A percentile compares a stretch with the other conserved stretches of the same genome.
Evolutionary conservation across 2,113 vertebrate species (phyloP).

Genomic region (Taurulus bubalis): DNA sequence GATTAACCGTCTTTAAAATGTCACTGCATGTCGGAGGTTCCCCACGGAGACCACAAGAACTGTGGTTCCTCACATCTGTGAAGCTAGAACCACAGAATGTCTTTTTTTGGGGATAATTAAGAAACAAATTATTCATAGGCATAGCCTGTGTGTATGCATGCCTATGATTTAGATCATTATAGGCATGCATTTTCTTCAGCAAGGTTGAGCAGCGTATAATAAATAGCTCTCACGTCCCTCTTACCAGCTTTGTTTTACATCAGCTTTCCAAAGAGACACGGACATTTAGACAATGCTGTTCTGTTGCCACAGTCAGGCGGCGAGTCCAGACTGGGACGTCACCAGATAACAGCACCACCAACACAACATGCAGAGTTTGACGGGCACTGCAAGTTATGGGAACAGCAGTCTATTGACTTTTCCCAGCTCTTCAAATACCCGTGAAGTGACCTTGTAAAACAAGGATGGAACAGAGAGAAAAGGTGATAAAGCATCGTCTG

Average conservation of each 20-base stretch:
- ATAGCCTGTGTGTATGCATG: no score
- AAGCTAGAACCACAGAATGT: no score
- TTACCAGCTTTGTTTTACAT: not conserved
- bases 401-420: slow-evolving; percentile 76
- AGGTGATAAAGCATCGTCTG: not conserved
- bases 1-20: not conserved
- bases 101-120: not conserved
- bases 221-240: not conserved
- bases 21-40: no score
- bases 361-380: not conserved
- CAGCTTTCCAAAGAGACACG: not conserved
- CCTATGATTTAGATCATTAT: no score
- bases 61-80: not conserved
- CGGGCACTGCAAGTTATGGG: slow-evolving; percentile 24
- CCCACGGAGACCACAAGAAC: not conserved
- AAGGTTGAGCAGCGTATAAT: not conserved
- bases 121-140: no score
- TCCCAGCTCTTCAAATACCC: slow-evolving; percentile 76
- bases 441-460: slow-evolving; percentile 60
- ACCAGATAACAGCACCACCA: slow-evolving; percentile 4
- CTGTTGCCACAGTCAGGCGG: not conserved
- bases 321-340: not conserved
- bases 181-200: not conserved
- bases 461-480: slow-evolving; percentile 5
- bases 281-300: not conserved